A percentile compares a stretch with the other conserved stretches of the same genome.
Conservation (phyloP, 2,113 vertebrate genomes). For the Epinephelus fuscoguttatus region DNA sequence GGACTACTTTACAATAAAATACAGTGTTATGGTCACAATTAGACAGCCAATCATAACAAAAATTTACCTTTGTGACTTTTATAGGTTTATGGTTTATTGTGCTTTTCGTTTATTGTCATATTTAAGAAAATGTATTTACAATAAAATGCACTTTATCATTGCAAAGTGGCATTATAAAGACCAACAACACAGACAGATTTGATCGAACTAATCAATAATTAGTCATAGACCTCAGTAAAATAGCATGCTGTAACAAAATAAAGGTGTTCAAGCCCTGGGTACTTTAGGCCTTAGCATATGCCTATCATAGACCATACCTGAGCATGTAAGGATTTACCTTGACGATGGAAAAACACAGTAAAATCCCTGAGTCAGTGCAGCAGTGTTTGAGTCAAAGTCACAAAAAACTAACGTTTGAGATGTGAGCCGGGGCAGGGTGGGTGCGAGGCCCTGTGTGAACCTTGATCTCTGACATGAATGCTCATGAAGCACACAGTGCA, state of each 20-base stretch:
- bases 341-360: background rate
- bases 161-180: background rate
- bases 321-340: background rate
- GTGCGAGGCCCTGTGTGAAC: background rate
- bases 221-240: background rate
- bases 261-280: too few species aligned
- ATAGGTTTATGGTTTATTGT: background rate
- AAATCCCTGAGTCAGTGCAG: background rate
- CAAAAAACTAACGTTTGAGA: background rate
- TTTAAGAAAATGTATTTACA: background rate
- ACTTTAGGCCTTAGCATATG: background rate
- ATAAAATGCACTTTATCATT: background rate
- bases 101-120: background rate
- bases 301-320: too few species aligned
- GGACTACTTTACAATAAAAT: background rate
- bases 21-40: slow-evolving; percentile 7
- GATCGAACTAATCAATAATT: background rate
- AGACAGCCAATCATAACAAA: background rate
- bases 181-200: background rate
- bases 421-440: background rate
- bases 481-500: background rate
- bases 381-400: background rate
- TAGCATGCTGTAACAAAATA: background rate
- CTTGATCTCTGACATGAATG: background rate
- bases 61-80: background rate